A percentile compares a stretch with the other conserved stretches of the same genome.
Evolutionary conservation across 2,888 invertebrate species (phyloP).

Genomic region (Cephus sareptanus): DNA sequence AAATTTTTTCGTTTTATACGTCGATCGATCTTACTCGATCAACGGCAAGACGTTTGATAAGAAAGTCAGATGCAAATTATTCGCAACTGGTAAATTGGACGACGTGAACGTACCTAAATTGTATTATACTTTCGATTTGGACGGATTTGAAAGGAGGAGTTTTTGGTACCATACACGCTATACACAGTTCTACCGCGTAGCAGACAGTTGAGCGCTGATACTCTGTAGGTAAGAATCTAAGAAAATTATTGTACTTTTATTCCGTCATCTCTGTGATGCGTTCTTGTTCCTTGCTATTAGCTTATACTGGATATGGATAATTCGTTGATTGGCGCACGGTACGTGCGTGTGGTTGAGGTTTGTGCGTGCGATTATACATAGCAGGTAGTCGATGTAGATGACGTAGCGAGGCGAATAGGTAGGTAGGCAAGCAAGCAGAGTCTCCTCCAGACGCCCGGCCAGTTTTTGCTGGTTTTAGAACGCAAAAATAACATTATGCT

Average conservation of each 20-base stretch:
- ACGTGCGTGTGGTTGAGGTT: neutral
- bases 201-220: too few relatives aligned
- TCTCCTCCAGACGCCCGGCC: conserved; percentile 25
- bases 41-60: neutral
- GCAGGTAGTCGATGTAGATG: neutral
- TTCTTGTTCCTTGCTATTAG: neutral
- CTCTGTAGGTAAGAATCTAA: neutral
- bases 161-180: neutral
- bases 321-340: neutral
- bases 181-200: too few relatives aligned
- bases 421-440: conserved; percentile 11
- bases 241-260: neutral
- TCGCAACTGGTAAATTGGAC: neutral
- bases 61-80: neutral
- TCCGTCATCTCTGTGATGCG: neutral
- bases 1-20: neutral
- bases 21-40: neutral
- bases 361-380: neutral
- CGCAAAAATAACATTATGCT: conserved; percentile 46
- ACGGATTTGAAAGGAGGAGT: neutral
- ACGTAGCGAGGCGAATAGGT: neutral
- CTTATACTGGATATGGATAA: neutral
- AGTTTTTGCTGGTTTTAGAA: conserved; percentile 47
- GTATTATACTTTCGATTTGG: neutral
- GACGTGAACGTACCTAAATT: neutral